Conservation (phyloP, 92 coral and sea anemone genomes). For the Bergia puertoricense region DNA sequence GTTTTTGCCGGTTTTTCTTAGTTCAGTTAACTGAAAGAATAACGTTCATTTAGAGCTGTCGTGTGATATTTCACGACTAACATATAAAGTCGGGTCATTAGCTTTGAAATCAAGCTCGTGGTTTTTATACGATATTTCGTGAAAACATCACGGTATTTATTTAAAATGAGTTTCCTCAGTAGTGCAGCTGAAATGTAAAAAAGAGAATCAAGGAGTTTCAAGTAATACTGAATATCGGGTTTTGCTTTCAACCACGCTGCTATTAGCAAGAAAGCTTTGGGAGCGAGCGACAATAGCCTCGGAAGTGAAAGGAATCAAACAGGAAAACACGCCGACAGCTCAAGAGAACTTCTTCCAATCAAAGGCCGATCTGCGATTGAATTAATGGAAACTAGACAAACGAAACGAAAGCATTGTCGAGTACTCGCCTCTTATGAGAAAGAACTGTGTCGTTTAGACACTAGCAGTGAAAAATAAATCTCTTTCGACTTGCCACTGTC, state of each 20-base stretch:
- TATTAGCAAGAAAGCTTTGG: conserved; percentile 30
- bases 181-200: neutral
- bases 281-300: conserved; percentile 16
- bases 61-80: neutral
- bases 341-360: conserved; percentile 18
- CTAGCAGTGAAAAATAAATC: neutral
- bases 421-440: conserved; percentile 24
- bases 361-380: conserved; percentile 21
- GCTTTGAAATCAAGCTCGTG: neutral
- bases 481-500: neutral
- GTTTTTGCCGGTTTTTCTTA: neutral
- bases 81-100: neutral
- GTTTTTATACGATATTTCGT: neutral
- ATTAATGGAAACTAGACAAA: conserved; percentile 32
- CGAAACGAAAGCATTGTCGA: conserved; percentile 16
- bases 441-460: neutral
- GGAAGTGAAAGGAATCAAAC: conserved; percentile 22
- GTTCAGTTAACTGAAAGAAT: neutral
- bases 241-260: conserved; percentile 6
- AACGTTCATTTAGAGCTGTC: neutral
- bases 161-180: neutral
- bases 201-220: neutral
- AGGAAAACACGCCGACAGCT: conserved; percentile 21
- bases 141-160: neutral
- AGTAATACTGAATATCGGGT: neutral